These are phyloP conservation scores for Metallyticus violacea DNA, from an alignment of 2,888 invertebrate genomes.

Conservation along the genomic window DNA sequence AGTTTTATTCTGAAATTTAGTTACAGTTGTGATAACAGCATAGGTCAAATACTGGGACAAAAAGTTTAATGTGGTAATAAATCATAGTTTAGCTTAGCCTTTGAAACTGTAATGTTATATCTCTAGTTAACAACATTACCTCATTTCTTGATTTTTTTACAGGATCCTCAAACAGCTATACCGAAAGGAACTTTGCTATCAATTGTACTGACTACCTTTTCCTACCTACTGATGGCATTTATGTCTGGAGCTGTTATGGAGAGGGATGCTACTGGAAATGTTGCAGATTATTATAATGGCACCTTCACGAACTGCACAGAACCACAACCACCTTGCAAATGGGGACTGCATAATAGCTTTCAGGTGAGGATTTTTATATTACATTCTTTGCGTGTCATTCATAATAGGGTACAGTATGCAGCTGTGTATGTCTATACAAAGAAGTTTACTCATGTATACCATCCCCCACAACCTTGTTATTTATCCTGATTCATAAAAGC, in stretches of 20 bases:
- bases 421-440: too few relatives aligned
- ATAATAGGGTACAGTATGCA: too few relatives aligned
- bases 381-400: too few relatives aligned
- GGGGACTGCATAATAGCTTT: conserved; percentile 75
- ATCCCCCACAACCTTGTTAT: too few relatives aligned
- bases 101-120: neutral
- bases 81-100: neutral
- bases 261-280: conserved; percentile 75
- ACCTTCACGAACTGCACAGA: conserved; percentile 56
- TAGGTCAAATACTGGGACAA: too few relatives aligned
- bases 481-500: too few relatives aligned
- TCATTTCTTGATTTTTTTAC: conserved; percentile 32
- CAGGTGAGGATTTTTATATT: too few relatives aligned
- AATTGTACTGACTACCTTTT: conserved; percentile 79
- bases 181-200: conserved; percentile 93
- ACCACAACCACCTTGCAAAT: conserved; percentile 52
- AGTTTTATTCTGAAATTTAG: too few relatives aligned
- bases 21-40: too few relatives aligned
- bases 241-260: conserved; percentile 72
- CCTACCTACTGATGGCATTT: conserved; percentile 83
- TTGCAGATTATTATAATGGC: conserved; percentile 56
- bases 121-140: neutral
- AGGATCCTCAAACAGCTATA: conserved; percentile 86
- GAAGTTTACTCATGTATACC: too few relatives aligned
- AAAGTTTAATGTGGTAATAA: neutral